Evolutionary conservation across 2,888 invertebrate species (phyloP).

Genomic region (Sceliomorpha sp.): DNA sequence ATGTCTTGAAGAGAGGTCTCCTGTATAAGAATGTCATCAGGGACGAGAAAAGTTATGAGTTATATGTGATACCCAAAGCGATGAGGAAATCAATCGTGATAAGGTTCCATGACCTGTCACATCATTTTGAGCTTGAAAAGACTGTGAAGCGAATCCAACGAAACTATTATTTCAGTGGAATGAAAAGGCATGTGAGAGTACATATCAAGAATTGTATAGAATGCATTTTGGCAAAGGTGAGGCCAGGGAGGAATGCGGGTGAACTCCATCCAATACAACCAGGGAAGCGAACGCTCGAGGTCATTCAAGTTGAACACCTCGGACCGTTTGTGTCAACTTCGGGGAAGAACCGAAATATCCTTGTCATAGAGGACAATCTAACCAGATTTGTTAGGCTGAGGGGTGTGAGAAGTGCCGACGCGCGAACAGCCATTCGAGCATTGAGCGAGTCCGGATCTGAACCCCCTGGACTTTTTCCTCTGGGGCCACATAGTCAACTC

Average conservation of each 20-base stretch:
- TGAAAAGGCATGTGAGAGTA: slow-evolving; percentile 22
- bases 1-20: slow-evolving; percentile 4
- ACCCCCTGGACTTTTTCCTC: no score
- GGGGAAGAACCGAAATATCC: no score
- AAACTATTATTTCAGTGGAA: slow-evolving; percentile 54
- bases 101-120: slow-evolving; percentile 47
- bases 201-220: slow-evolving; percentile 57
- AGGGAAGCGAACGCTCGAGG: slow-evolving; percentile 52
- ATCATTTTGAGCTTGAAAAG: slow-evolving; percentile 32
- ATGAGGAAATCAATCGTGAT: slow-evolving; percentile 37
- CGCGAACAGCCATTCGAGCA: slow-evolving; percentile 15
- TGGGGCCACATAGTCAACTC: no score
- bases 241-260: slow-evolving; percentile 44
- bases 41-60: not conserved
- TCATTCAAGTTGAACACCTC: slow-evolving; percentile 51
- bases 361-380: no score
- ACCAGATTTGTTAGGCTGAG: no score
- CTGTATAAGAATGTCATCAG: slow-evolving; percentile 1
- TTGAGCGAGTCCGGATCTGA: slow-evolving; percentile 39
- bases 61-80: slow-evolving; percentile 19
- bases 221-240: slow-evolving; percentile 34
- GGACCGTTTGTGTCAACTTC: slow-evolving; percentile 45
- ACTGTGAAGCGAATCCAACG: slow-evolving; percentile 21
- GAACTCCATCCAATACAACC: slow-evolving; percentile 58
- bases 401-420: slow-evolving; percentile 26